Conservation (phyloP, 2,113 vertebrate species). For the Sitta europaea region DNA sequence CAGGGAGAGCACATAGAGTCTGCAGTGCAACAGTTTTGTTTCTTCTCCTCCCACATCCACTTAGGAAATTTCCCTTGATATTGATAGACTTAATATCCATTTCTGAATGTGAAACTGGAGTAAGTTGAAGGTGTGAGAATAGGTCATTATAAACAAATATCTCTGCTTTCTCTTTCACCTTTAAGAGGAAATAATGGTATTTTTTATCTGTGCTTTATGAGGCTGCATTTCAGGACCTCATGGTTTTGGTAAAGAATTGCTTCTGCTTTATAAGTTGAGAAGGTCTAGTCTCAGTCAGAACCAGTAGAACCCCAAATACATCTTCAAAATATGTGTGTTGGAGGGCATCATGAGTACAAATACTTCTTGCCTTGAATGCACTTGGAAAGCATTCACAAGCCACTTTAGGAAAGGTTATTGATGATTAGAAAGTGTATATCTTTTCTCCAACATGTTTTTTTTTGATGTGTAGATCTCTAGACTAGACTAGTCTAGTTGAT, state of each 20-base stretch:
- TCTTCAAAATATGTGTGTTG: not conserved
- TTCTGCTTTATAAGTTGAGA: not conserved
- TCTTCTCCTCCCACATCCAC: not conserved
- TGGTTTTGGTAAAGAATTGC: not conserved
- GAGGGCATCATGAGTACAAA: not conserved
- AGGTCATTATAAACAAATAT: not conserved
- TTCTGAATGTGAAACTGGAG: not conserved
- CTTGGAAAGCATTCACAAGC: not conserved
- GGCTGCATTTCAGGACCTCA: not conserved
- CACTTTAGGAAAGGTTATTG: not conserved
- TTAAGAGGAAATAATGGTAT: not conserved
- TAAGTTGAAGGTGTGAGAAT: not conserved
- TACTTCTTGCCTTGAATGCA: not conserved
- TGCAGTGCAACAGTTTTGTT: fast-evolving
- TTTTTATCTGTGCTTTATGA: not conserved
- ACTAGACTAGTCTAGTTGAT: not conserved
- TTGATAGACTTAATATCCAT: not conserved
- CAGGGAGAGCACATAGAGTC: not conserved
- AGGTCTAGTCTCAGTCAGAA: not conserved
- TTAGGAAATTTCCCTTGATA: not conserved
- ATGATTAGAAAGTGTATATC: not conserved
- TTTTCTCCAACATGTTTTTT: not conserved
- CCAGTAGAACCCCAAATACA: not conserved
- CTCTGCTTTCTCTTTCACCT: not conserved
- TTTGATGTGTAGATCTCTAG: not conserved